Percentiles rank a stretch among this genome's conserved stretches.
Evolutionary conservation across 2,113 vertebrate species (phyloP).

Genomic region (Rhombomys opimus): DNA sequence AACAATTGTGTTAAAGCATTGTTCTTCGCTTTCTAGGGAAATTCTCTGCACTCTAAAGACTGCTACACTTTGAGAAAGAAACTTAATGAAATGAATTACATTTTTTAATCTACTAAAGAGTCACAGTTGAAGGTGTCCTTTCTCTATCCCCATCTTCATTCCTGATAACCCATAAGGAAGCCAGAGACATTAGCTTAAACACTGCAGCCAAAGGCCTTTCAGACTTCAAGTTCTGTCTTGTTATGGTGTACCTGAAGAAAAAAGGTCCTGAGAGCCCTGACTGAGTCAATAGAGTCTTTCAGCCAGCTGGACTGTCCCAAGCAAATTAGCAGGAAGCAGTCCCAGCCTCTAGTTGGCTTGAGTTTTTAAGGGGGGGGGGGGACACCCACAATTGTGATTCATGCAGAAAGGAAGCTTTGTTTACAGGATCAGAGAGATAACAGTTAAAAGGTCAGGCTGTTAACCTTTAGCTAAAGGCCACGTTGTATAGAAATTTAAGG

Average conservation of each 20-base stretch:
- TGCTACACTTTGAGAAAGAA: not conserved
- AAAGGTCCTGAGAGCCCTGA: not conserved
- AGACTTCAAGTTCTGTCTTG: slow-evolving; percentile 17
- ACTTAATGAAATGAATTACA: not conserved
- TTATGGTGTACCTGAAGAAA: not conserved
- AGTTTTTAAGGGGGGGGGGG: not conserved
- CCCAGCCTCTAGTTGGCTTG: not conserved
- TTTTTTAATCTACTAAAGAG: not conserved
- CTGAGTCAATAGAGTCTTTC: not conserved
- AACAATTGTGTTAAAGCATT: not conserved
- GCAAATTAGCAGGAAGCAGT: not conserved
- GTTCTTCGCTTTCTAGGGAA: not conserved
- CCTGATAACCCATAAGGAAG: slow-evolving; percentile 1
- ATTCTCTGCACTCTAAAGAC: not conserved
- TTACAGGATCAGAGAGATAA: not conserved
- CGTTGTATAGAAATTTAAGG: not conserved
- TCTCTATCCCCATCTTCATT: not conserved
- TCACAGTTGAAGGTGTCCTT: not conserved
- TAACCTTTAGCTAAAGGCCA: not conserved
- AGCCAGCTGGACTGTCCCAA: not conserved
- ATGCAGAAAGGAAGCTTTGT: not conserved
- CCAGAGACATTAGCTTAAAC: not conserved
- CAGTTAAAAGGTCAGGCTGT: not conserved
- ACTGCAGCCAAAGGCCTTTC: not conserved
- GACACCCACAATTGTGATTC: not conserved